phyloP scores from a whole-genome alignment of 2,113 vertebrate species.

The Bubo bubo region DNA sequence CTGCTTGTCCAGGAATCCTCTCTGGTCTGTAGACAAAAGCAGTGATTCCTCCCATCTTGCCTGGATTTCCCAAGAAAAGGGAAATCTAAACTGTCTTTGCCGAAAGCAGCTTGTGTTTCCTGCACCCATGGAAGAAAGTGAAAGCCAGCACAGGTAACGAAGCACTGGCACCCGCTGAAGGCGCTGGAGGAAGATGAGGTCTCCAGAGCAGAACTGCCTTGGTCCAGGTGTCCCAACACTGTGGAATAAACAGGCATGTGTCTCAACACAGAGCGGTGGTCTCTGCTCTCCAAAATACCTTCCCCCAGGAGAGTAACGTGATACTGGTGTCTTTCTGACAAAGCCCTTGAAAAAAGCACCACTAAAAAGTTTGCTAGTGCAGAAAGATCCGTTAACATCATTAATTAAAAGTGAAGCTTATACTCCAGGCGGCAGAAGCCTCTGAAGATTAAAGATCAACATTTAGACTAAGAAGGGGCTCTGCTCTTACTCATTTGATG shows the following conservation, averaged over 20 bases:
- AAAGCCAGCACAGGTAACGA: rapidly evolving
- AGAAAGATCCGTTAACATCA: neutral
- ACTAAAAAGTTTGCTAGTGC: neutral
- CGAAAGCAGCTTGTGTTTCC: neutral
- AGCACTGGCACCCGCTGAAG: rapidly evolving
- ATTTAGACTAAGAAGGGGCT: neutral
- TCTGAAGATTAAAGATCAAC: neutral
- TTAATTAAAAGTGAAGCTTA: neutral
- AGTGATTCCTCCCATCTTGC: neutral
- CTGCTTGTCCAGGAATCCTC: neutral
- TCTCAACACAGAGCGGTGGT: neutral
- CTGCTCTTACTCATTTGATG: neutral
- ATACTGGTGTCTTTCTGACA: neutral
- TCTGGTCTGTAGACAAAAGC: neutral
- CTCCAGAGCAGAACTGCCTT: neutral
- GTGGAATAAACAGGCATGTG: neutral
- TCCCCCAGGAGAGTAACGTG: neutral
- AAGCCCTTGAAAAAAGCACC: neutral
- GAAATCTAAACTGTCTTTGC: neutral
- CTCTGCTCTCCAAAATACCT: neutral
- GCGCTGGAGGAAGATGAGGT: neutral
- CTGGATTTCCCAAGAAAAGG: neutral
- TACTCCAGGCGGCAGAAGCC: neutral
- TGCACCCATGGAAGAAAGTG: neutral
- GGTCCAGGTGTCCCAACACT: rapidly evolving